Conservation (phyloP, 2,888 invertebrate genomes). For the Tribolium freemani region DNA sequence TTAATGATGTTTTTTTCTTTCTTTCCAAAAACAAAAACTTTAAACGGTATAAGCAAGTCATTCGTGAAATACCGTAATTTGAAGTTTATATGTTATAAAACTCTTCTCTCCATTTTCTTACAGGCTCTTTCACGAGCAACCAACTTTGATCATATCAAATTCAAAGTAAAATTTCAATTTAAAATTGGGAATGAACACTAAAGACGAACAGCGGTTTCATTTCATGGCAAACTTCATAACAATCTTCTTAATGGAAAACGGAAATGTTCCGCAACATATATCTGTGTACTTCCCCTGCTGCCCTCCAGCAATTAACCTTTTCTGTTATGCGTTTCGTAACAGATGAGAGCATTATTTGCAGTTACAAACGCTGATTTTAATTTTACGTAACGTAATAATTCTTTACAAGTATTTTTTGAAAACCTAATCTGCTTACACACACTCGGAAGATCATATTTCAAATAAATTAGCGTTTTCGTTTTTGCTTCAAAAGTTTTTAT, state of each 20-base stretch:
- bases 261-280: slow-evolving; percentile 27
- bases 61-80: slow-evolving; percentile 28
- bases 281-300: slow-evolving; percentile 3
- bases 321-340: slow-evolving; percentile 3
- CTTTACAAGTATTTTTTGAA: not conserved
- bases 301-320: slow-evolving; percentile 27
- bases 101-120: slow-evolving; percentile 47
- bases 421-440: too few species aligned
- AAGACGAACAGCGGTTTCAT: slow-evolving; percentile 59
- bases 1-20: slow-evolving; percentile 24
- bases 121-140: slow-evolving; percentile 53
- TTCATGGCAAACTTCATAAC: slow-evolving; percentile 55
- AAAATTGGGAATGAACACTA: slow-evolving; percentile 61
- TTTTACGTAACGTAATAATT: not conserved
- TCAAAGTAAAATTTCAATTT: slow-evolving; percentile 66
- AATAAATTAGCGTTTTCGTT: too few species aligned
- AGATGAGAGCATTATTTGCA: not conserved
- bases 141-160: slow-evolving; percentile 63
- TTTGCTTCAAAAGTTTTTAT: too few species aligned
- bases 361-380: not conserved
- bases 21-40: slow-evolving; percentile 18
- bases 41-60: slow-evolving; percentile 18
- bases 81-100: slow-evolving; percentile 29
- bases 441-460: too few species aligned
- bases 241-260: slow-evolving; percentile 42